These are phyloP conservation scores for Chelonus insularis DNA, from an alignment of 1,140 invertebrate species.

Conservation along the genomic window DNA sequence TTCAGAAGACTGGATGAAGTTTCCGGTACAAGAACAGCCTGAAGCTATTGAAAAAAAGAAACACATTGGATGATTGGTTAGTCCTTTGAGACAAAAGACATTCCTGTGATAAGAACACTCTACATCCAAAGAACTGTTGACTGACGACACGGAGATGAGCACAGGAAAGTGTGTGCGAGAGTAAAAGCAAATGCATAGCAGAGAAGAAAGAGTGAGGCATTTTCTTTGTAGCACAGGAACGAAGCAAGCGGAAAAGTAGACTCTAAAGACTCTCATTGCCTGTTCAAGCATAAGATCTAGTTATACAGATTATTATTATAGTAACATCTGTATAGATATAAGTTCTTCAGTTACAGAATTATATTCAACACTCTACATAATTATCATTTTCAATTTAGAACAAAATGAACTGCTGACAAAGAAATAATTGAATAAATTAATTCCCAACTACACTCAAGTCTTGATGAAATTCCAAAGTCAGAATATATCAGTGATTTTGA, in stretches of 20 bases:
- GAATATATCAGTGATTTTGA: too few species aligned
- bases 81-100: too few species aligned
- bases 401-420: too few species aligned
- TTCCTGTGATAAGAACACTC: not conserved
- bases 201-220: not conserved
- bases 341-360: not conserved
- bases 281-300: not conserved
- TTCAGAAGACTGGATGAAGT: too few species aligned
- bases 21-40: conserved; percentile 37
- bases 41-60: too few species aligned
- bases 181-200: not conserved
- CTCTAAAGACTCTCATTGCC: not conserved
- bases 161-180: not conserved
- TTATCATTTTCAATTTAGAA: too few species aligned
- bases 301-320: not conserved
- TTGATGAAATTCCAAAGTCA: too few species aligned
- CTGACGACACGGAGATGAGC: not conserved
- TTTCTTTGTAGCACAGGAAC: not conserved
- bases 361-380: too few species aligned
- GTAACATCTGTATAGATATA: too few species aligned
- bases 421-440: too few species aligned
- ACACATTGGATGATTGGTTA: too few species aligned
- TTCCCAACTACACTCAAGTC: too few species aligned
- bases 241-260: not conserved
- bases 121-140: not conserved